Conservation (phyloP, 2,888 invertebrate species). For the Poecilus cupreus region DNA sequence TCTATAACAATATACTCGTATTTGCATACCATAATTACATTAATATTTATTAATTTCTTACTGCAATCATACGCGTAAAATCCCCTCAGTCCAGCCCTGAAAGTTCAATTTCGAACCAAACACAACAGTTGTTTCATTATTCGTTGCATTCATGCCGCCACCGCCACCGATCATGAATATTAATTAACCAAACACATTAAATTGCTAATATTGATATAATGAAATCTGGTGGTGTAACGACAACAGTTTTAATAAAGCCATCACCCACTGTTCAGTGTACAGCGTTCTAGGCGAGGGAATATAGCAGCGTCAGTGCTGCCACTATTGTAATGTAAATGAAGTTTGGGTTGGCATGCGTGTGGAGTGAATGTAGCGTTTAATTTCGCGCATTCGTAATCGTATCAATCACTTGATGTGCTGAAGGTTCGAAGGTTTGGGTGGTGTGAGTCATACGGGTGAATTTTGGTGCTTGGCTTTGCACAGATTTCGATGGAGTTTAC, state of each 20-base stretch:
- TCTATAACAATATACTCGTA: too few relatives aligned
- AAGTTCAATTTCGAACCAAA: neutral
- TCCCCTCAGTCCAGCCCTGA: constrained; percentile 2
- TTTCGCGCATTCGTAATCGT: neutral
- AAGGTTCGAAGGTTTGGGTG: too few relatives aligned
- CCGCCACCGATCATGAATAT: constrained; percentile 49
- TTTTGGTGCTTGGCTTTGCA: too few relatives aligned
- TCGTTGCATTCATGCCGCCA: constrained; percentile 13
- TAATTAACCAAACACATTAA: constrained; percentile 59
- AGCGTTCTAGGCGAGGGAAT: neutral
- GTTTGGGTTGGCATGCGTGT: too few relatives aligned
- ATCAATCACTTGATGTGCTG: constrained; percentile 1
- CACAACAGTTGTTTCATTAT: constrained; percentile 24
- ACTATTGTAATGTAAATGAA: constrained; percentile 43
- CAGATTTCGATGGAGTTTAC: too few relatives aligned
- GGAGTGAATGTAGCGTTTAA: neutral
- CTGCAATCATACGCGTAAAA: too few relatives aligned
- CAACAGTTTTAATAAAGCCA: constrained; percentile 58
- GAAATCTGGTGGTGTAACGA: constrained; percentile 56
- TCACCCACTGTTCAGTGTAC: constrained; percentile 59
- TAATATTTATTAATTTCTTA: too few relatives aligned
- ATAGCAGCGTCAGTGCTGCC: neutral
- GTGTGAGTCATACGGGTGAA: too few relatives aligned
- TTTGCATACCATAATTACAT: too few relatives aligned
- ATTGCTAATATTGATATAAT: constrained; percentile 59